Percentiles rank a stretch among this genome's conserved stretches.
These are phyloP conservation scores for Omphaloscelis lunosa DNA, from an alignment of 2,888 invertebrate genomes.

Conservation along the genomic window DNA sequence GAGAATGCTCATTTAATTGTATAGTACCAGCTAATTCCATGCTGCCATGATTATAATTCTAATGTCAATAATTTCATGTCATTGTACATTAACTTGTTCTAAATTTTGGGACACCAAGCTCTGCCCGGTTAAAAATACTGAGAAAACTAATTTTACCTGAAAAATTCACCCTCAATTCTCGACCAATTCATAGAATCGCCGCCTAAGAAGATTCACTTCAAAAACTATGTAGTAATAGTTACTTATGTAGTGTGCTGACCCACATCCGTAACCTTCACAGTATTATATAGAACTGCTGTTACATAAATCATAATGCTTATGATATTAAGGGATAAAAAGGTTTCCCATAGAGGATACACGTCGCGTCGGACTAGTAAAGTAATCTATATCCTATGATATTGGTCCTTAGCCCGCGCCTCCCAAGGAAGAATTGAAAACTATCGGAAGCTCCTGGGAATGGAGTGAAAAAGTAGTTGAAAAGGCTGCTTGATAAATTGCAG, in stretches of 20 bases:
- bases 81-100: no score
- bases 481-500: constrained; percentile 27
- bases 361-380: constrained; percentile 45
- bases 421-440: constrained; percentile 50
- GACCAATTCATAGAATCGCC: no score
- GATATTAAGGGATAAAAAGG: constrained; percentile 58
- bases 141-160: no score
- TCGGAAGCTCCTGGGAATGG: constrained; percentile 23
- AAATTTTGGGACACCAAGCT: no score
- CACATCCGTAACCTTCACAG: constrained; percentile 18
- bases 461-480: constrained; percentile 10
- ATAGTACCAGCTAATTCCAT: no score
- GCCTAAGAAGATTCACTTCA: no score
- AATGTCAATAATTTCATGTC: no score
- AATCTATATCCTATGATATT: constrained; percentile 59
- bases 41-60: no score
- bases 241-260: constrained; percentile 7
- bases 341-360: constrained; percentile 35
- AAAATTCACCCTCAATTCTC: no score
- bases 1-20: no score
- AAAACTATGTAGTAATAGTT: background rate
- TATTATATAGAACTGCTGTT: constrained; percentile 29
- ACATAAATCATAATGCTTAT: constrained; percentile 61
- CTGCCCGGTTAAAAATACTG: no score
- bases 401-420: constrained; percentile 10